Evolutionary conservation across 2,113 vertebrate species (phyloP).

Genomic region (Rattus norvegicus): GRCr8 NC_086021.1:125310501-125311000

Average conservation of each 20-base stretch:
- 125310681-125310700: not conserved
- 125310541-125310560: not conserved
- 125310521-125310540: not conserved
- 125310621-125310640: not conserved
- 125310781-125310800: not conserved
- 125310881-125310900: slow-evolving; percentile 65
- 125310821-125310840: slow-evolving; percentile 57
- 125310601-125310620: not conserved
- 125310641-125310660: not conserved
- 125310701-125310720: not conserved
- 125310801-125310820: slow-evolving; percentile 37
- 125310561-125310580: not conserved
- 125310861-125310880: slow-evolving; percentile 16
- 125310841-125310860: slow-evolving; percentile 59
- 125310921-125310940: slow-evolving; percentile 65
- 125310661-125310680: not conserved
- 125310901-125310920: slow-evolving; percentile 42
- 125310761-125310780: not conserved
- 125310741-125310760: not conserved
- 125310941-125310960: not conserved
- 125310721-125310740: not conserved
- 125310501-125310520: not conserved
- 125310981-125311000: slow-evolving; percentile 4
- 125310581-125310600: not conserved
- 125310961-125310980: slow-evolving; percentile 58